Evolutionary conservation across 2,113 vertebrate genomes (phyloP), one percentile per base, ranked within the genome.

Genomic region (Malurus cyaneus): DNA sequence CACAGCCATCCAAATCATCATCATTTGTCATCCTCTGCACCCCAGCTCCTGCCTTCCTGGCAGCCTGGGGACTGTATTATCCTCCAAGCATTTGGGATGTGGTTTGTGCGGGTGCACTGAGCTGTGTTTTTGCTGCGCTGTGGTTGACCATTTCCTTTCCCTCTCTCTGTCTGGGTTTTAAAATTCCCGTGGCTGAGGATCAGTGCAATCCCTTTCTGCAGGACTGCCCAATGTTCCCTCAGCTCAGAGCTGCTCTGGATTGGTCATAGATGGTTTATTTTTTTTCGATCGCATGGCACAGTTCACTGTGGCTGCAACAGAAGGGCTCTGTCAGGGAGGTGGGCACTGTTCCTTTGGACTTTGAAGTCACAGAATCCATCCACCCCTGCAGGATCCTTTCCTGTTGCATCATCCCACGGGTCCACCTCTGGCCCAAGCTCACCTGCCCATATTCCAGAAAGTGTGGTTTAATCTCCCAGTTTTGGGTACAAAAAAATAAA

Each of bases 401-500:
- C 67, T 62, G 28, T 11, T 66, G 54, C 4, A 1, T 46, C 50
- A 41, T 69, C 66, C 53, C 42, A n/a, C 11, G 42, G 87, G 39
- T 36, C n/a, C 83, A 71, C 29, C 67, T 62, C 71, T 76, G 56
- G 34, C 65, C 59, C 62, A n/a, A 52, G 57, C 36, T 8, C 53
- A 17, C 53, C 24, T 3, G 2, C 53, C 46, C 66, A 0, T 62
- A 46, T 95, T 53, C 42, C 88, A 88, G 86, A 90, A 89, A 84
- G 84, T 3, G 34, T 64, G 46, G 34, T 66, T 90, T 39, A 12
- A 44, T 65, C 34, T 86, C 67, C 21, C 44, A 57, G 39, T 21
- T 85, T n/a, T 46, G 72, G n/a, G n/a, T n/a, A n/a, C 70, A 71
- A 70, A 88, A 96, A 94, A 60, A 84, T 86, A 52, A 88, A 96